phyloP scores from a whole-genome alignment of 1,140 invertebrate species.

The Mercenaria mercenaria region DNA sequence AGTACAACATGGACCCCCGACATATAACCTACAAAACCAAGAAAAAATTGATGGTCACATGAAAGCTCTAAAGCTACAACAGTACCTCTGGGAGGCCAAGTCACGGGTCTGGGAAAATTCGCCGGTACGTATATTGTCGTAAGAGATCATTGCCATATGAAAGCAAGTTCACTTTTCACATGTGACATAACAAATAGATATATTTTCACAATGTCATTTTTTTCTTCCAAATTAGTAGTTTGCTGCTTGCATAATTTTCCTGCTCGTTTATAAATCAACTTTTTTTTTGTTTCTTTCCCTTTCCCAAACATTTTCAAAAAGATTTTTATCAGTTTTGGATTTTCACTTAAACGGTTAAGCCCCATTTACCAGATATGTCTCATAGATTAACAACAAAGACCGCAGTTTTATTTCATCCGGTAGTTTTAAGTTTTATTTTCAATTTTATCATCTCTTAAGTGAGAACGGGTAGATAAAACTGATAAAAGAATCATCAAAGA shows the following conservation, averaged over 20 bases:
- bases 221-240: too few relatives aligned
- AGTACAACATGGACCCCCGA: background rate
- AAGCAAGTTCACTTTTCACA: too few relatives aligned
- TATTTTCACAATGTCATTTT: too few relatives aligned
- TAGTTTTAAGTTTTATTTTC: slow-evolving; percentile 8
- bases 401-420: background rate
- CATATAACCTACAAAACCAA: slow-evolving; percentile 29
- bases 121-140: background rate
- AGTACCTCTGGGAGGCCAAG: slow-evolving; percentile 63
- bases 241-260: too few relatives aligned
- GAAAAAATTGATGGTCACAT: slow-evolving; percentile 61
- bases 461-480: slow-evolving; percentile 11
- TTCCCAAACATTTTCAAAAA: background rate
- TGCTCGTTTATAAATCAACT: too few relatives aligned
- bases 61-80: slow-evolving; percentile 61
- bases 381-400: slow-evolving; percentile 16
- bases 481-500: slow-evolving; percentile 14
- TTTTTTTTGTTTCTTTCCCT: background rate
- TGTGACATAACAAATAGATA: too few relatives aligned
- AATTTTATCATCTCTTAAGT: slow-evolving; percentile 10
- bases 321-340: background rate
- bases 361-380: background rate
- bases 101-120: slow-evolving; percentile 44
- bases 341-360: background rate
- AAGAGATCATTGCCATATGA: too few relatives aligned